Evolutionary conservation across 2,797 vertebrate species (phyloP), one percentile per base, ranked within the genome.

Genomic region (Fistularia tabacaria): DNA sequence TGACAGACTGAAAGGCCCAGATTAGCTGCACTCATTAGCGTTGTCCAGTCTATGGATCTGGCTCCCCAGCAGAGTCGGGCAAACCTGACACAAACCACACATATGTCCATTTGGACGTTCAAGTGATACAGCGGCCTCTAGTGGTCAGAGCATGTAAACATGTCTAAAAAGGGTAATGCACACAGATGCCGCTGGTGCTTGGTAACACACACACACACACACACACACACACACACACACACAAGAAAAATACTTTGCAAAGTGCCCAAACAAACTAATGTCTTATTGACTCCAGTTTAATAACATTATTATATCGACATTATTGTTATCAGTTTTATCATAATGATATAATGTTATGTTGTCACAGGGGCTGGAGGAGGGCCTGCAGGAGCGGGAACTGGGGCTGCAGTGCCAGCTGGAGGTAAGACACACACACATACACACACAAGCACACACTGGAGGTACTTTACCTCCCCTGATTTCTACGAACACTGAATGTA

Each of bases 301-400:
- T 37, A 36, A 25, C 25, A 25, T 25, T 25, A 25, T 25, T 5
- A 25, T 25, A 25, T 25, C 5, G 5, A 2, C 25, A 25, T 25
- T 25, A 5, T 25, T 25, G 25, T 25, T 25, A 25, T 25, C 25
- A 25, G 25, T 25, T 25, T 25, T 25, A 25, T 25, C 25, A 5
- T 25, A 25, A 25, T 25, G 25, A 25, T 25, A 25, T 25, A 25
- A 25, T 25, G 12, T 43, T 43, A 37, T 15, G 10, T 46, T 36
- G 2, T 38, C 59, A 36, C 69, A 62, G 87, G 88, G 9, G 13
- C 69, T 39, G 78, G 76, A 37, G 73, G 62, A 14, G 79, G 62
- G 3, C 62, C 74, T 39, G 86, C 72, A 55, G 84, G 81, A 0
- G 12, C 74, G 49, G 86, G 85, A 51, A 72, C 76, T 46, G 82